Evolutionary conservation across 2,888 invertebrate genomes (phyloP), one percentile per base, ranked within the genome.

Genomic region (Leucoptera coffeella): DNA sequence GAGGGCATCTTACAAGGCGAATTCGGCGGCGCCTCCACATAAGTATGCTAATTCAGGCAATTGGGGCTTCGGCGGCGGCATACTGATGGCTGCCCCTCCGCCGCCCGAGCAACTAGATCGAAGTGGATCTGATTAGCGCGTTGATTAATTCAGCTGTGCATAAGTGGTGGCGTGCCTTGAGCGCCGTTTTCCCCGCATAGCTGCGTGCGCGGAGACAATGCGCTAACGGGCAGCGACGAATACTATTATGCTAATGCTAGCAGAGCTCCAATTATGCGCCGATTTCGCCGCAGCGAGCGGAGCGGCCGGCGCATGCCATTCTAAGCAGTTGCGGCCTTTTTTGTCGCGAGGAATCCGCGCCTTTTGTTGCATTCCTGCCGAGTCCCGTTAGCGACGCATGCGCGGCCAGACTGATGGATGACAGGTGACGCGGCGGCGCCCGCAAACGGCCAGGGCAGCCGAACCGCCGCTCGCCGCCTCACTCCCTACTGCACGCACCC

Each of bases 391-490:
- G 53, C 56, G 55, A 53, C 55, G 54, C 58, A 53, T 52, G 60
- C 62, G 61, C 58, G 57, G 52, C 46, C 58, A 47, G 71, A 69
- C 65, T 67, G 71, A 71, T 65, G 71, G 62, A 56, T 67, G 71
- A 69, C 71, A 64, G 62, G 45, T 67, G 71, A 71, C 65, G 61
- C 45, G 51, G 53, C 54, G 50, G 51, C 48, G n/a, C n/a, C n/a
- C 52, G 46, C 50, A 46, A 46, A 47, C 45, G 34, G 36, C 38
- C 47, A 54, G 53, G 52, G 55, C 34, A 43, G 49, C 42, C 34
- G 26, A 33, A 38, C 36, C 39, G 34, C 41, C 35, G 35, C 35
- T 35, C 23, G 23, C 13, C 12, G 10, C 12, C 12, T 8, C 14
- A 11, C 36, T 28, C 42, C 37, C 34, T n/a, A n/a, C n/a, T n/a